Conservation (phyloP, 2,113 vertebrate species). For the Uropsilus gracilis region DNA sequence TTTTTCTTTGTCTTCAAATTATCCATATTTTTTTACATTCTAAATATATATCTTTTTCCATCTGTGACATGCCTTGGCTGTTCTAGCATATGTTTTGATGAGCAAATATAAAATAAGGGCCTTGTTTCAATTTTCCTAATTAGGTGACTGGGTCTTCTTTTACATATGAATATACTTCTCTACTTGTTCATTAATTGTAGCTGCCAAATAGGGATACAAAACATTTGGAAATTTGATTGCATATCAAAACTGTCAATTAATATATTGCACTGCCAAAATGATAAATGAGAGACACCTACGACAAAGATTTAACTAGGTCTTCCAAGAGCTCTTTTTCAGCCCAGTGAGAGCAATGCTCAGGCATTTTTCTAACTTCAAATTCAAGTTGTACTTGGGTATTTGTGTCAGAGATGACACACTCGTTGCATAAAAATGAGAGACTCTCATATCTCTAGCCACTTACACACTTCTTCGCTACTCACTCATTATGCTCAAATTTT, state of each 20-base stretch:
- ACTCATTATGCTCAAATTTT: neutral
- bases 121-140: neutral
- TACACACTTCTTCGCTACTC: neutral
- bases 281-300: neutral
- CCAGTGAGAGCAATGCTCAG: neutral
- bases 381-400: neutral
- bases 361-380: neutral
- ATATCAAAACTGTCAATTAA: neutral
- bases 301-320: rapidly evolving
- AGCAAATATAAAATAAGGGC: neutral
- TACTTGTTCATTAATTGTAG: neutral
- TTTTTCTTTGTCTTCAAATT: too few relatives aligned
- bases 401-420: neutral
- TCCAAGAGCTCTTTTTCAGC: neutral
- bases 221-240: neutral
- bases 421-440: neutral
- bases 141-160: neutral
- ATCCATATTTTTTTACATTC: too few relatives aligned
- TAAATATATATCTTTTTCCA: too few relatives aligned
- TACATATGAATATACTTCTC: neutral
- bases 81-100: too few relatives aligned
- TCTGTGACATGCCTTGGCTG: too few relatives aligned
- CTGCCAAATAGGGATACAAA: neutral
- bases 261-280: rapidly evolving
- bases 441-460: neutral